A percentile compares a stretch with the other conserved stretches of the same genome.
These are phyloP conservation scores for Trididemnum clinides DNA, from an alignment of 23 tunicate genomes.

Conservation along the genomic window DNA sequence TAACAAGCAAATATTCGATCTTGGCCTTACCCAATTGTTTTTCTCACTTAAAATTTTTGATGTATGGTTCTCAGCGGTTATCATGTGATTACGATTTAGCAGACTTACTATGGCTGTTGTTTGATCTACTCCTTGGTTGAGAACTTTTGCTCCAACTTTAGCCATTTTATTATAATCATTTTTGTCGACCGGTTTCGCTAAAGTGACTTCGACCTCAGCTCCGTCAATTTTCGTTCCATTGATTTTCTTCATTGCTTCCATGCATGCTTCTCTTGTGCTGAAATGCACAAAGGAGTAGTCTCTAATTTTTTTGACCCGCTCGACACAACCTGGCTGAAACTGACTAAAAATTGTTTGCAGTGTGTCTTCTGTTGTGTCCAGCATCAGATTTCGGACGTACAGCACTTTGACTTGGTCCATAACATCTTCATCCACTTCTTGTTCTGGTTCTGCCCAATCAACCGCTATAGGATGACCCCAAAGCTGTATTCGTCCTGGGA, in stretches of 20 bases:
- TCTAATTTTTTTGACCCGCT: conserved; percentile 91
- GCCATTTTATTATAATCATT: conserved; percentile 96
- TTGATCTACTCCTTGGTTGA: conserved; percentile 24
- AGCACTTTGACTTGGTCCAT: conserved; percentile 98
- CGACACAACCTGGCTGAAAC: conserved; percentile 84
- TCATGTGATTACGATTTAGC: too few relatives aligned
- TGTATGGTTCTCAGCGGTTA: too few relatives aligned
- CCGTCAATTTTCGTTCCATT: conserved; percentile 70
- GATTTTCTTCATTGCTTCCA: conserved; percentile 67
- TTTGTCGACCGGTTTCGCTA: conserved; percentile 99
- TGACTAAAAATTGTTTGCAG: conserved; percentile 92
- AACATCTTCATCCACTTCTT: conserved; percentile 95
- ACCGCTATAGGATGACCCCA: conserved; percentile 99
- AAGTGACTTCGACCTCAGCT: conserved; percentile 85
- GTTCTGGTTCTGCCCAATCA: conserved; percentile 99
- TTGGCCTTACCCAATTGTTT: too few relatives aligned
- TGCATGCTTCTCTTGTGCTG: conserved; percentile 71
- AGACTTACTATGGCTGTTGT: conserved; percentile 6
- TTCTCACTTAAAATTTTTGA: too few relatives aligned
- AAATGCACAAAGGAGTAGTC: conserved; percentile 91
- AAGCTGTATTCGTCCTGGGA: conserved; percentile 97
- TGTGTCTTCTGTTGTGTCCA: conserved; percentile 98
- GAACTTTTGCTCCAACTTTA: conserved; percentile 98
- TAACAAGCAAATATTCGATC: too few relatives aligned
- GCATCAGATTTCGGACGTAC: conserved; percentile 98